Percentiles rank a stretch among this genome's conserved stretches.
These are phyloP conservation scores for Cromileptes altivelis DNA, from an alignment of 2,113 vertebrate genomes.

Conservation along the genomic window DNA sequence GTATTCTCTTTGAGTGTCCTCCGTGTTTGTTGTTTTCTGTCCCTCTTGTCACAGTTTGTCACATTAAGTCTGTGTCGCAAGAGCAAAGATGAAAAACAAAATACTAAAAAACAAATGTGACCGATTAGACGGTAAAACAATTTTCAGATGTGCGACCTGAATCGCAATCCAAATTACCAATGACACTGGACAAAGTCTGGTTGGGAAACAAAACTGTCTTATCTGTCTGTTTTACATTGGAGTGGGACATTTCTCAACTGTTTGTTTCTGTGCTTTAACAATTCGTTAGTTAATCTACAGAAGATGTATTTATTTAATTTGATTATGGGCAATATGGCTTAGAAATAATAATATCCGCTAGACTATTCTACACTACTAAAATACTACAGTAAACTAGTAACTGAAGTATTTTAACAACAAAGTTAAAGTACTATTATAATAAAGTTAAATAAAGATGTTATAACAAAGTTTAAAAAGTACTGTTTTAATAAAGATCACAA, in stretches of 20 bases:
- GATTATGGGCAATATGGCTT: no score
- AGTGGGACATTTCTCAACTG: neutral
- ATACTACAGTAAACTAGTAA: no score
- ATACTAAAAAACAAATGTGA: neutral
- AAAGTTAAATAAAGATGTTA: no score
- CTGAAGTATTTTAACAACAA: no score
- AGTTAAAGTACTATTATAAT: no score
- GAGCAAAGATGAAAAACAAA: neutral
- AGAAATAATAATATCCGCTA: no score
- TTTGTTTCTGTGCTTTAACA: neutral
- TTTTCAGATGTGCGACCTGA: neutral
- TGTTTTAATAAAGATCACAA: no score
- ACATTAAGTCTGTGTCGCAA: slow-evolving; percentile 25
- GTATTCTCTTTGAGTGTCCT: slow-evolving; percentile 22
- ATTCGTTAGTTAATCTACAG: neutral
- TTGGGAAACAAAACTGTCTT: neutral
- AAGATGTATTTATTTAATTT: neutral
- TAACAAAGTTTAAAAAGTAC: no score
- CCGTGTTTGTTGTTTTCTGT: slow-evolving; percentile 22
- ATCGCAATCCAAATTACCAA: neutral
- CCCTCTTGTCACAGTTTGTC: slow-evolving; percentile 25
- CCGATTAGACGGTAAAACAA: neutral
- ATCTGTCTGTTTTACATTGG: neutral
- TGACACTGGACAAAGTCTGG: neutral
- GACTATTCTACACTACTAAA: no score